phyloP scores from a whole-genome alignment of 2,113 vertebrate species.

The Globicephala melas region DNA sequence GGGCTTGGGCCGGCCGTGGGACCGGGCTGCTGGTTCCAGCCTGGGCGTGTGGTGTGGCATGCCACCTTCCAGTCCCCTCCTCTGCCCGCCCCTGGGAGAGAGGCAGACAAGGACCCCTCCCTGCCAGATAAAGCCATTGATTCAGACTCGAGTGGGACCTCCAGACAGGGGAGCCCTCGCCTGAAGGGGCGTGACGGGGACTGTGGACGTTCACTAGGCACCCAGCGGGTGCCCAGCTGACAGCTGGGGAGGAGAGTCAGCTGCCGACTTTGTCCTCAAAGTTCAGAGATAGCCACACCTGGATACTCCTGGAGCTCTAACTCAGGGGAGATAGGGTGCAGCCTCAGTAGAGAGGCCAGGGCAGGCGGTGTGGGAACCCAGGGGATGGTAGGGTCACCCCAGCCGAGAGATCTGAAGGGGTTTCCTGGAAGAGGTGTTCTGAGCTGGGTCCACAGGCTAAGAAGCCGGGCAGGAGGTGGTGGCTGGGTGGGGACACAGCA shows the following conservation, averaged over 20 bases:
- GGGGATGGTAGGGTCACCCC: neutral
- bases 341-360: neutral
- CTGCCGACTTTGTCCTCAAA: neutral
- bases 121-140: neutral
- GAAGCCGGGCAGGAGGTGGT: neutral
- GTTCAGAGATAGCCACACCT: neutral
- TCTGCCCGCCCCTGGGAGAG: neutral
- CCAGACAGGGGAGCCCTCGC: accelerated
- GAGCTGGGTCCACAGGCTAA: neutral
- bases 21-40: neutral
- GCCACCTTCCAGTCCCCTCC: neutral
- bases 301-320: neutral
- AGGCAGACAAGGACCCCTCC: neutral
- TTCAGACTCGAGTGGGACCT: neutral
- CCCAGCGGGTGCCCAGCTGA: neutral
- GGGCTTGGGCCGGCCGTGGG: neutral
- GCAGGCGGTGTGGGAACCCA: accelerated
- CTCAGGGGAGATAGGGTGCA: neutral
- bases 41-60: neutral
- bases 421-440: neutral
- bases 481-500: no score
- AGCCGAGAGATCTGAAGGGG: neutral
- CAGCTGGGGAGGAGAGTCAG: neutral
- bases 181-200: neutral
- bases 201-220: accelerated